These are phyloP conservation scores for Harpegnathos saltator DNA, from an alignment of 1,140 invertebrate genomes.

Conservation along the genomic window DNA sequence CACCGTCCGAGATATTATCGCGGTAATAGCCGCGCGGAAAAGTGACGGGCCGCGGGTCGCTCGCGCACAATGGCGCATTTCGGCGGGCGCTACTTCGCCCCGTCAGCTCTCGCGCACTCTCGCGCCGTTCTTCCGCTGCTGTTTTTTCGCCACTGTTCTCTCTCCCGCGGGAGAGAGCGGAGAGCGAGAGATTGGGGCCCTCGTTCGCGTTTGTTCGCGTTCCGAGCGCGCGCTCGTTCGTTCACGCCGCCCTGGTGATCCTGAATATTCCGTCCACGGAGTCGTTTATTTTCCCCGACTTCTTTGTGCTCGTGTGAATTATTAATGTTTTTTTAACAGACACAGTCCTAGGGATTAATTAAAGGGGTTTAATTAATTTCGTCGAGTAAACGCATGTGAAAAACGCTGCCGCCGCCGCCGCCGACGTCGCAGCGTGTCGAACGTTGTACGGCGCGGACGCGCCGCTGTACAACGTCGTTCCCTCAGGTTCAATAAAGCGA, in stretches of 20 bases:
- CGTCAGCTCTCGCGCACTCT: conserved; percentile 45
- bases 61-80: conserved; percentile 76
- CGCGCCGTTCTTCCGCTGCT: conserved; percentile 2
- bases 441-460: too few species aligned
- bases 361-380: conserved; percentile 47
- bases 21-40: conserved; percentile 79
- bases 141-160: conserved; percentile 40
- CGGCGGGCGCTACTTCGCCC: conserved; percentile 46
- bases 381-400: not conserved
- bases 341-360: conserved; percentile 25
- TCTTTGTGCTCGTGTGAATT: conserved; percentile 43
- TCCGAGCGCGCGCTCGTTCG: not conserved
- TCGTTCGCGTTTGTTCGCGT: conserved; percentile 14
- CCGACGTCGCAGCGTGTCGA: too few species aligned
- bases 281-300: conserved; percentile 33
- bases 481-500: too few species aligned
- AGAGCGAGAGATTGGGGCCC: conserved; percentile 26
- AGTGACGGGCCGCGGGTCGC: conserved; percentile 64
- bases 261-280: conserved; percentile 44
- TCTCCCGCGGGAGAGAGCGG: too few species aligned
- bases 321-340: conserved; percentile 39
- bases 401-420: not conserved
- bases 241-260: conserved; percentile 21
- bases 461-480: too few species aligned
- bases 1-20: conserved; percentile 81